Evolutionary conservation across 2,113 vertebrate genomes (phyloP).

Genomic region (Excalfactoria chinensis): DNA sequence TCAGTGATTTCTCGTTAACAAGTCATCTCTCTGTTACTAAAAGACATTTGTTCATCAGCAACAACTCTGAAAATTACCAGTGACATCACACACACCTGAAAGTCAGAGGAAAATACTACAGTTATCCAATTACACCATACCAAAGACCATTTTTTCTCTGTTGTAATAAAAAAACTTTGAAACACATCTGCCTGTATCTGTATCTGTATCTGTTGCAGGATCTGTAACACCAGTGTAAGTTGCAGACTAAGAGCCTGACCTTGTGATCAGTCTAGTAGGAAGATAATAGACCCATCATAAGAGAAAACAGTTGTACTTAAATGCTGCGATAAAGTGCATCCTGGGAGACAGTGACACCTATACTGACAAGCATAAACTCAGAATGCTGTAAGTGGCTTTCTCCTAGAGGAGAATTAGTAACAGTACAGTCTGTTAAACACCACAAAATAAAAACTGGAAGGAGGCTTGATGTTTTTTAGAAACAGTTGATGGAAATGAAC

Average conservation of each 20-base stretch:
- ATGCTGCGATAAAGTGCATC: neutral
- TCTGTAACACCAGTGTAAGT: neutral
- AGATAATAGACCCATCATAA: neutral
- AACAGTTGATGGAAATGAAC: neutral
- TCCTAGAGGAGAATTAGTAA: neutral
- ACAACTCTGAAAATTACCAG: conserved; percentile 16
- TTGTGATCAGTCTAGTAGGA: neutral
- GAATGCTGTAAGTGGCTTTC: neutral
- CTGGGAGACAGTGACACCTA: neutral
- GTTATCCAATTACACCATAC: neutral
- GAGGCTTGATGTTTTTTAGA: neutral
- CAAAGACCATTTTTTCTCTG: neutral
- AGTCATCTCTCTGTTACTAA: neutral
- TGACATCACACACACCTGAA: neutral
- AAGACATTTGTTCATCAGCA: neutral
- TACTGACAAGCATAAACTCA: neutral
- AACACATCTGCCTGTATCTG: neutral
- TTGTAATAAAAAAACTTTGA: neutral
- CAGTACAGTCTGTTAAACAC: neutral
- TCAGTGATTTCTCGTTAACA: neutral
- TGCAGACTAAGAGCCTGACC: neutral
- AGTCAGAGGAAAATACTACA: neutral
- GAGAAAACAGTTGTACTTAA: neutral
- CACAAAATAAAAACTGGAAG: neutral
- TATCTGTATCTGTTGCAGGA: neutral